Conservation (phyloP, 2,888 invertebrate genomes). For the Pristionchus exspectatus region DNA sequence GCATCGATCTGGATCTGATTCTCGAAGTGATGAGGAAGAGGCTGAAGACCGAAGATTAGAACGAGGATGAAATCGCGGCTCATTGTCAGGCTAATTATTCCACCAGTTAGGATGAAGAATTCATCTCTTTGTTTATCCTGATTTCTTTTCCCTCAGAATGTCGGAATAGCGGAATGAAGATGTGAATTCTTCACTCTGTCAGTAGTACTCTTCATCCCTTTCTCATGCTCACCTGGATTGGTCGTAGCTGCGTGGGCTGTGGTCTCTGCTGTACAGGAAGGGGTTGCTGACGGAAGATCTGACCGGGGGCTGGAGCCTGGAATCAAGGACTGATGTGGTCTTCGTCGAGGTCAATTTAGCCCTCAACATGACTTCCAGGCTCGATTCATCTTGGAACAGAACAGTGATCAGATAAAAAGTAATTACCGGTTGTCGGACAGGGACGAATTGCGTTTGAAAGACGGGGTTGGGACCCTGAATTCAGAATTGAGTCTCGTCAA, state of each 20-base stretch:
- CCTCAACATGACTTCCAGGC: too few relatives aligned
- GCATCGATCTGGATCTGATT: conserved; percentile 51
- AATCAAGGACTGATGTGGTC: too few relatives aligned
- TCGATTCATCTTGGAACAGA: too few relatives aligned
- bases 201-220: background rate
- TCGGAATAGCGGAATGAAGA: too few relatives aligned
- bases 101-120: too few relatives aligned
- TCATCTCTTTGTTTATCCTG: too few relatives aligned
- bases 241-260: conserved; percentile 50
- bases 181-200: too few relatives aligned
- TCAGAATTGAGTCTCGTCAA: background rate
- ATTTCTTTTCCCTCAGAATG: too few relatives aligned
- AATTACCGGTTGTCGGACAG: background rate
- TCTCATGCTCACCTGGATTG: conserved; percentile 27
- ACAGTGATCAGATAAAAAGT: background rate
- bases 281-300: conserved; percentile 29
- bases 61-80: background rate
- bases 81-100: too few relatives aligned
- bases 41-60: conserved; percentile 12
- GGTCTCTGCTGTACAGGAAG: conserved; percentile 2
- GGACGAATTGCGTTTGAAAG: conserved; percentile 17
- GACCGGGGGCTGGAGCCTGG: background rate
- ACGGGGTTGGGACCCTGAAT: conserved; percentile 49
- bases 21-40: conserved; percentile 47
- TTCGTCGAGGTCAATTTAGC: too few relatives aligned